Evolutionary conservation across 2,113 vertebrate genomes (phyloP).

Genomic region (Sinosuthora webbiana): DNA sequence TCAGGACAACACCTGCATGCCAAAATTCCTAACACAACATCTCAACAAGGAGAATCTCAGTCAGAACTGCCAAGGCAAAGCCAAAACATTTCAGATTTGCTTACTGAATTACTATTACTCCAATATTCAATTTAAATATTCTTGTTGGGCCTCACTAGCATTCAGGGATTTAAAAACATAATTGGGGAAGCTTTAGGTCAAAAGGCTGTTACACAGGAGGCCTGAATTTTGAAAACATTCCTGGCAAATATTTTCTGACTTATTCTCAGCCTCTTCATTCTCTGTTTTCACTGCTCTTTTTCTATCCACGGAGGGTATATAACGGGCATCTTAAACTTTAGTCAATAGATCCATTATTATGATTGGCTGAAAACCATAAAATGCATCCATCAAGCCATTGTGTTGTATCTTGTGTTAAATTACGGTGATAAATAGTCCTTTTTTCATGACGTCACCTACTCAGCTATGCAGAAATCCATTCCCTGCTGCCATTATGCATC

Average conservation of each 20-base stretch:
- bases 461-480: constrained; percentile 79
- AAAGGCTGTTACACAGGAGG: not conserved
- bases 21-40: rapidly evolving
- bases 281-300: constrained; percentile 39
- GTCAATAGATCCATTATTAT: constrained; percentile 82
- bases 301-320: constrained; percentile 69
- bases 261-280: constrained; percentile 36
- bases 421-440: constrained; percentile 78
- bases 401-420: constrained; percentile 77
- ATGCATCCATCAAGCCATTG: constrained; percentile 78
- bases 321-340: constrained; percentile 78
- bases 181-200: not conserved
- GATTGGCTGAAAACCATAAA: constrained; percentile 82
- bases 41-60: rapidly evolving
- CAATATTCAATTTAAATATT: not conserved
- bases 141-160: not conserved
- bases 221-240: constrained; percentile 6
- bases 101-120: not conserved
- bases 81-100: not conserved
- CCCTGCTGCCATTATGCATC: constrained; percentile 68
- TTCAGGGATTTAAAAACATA: not conserved
- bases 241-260: constrained; percentile 32
- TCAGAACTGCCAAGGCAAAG: not conserved
- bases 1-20: not conserved
- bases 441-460: constrained; percentile 76